Base-by-base conservation (phyloP, 2,113 vertebrate genomes). In the Hucho hucho region DNA sequence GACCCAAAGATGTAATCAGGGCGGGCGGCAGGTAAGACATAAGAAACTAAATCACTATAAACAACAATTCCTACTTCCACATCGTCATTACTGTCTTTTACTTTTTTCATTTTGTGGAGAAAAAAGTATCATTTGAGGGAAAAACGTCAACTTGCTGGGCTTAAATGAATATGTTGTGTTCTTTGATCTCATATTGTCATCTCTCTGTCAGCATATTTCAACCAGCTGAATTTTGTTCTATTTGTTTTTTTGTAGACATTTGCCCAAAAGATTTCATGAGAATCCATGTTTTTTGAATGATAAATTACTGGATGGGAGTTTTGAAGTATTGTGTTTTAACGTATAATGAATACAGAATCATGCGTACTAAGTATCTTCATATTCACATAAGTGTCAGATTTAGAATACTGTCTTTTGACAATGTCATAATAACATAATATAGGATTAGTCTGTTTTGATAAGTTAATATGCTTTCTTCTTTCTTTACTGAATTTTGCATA, bases 1-100 rank as follows among this genome's bases (percentile, higher is more conserved):
- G 92, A 92, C 91, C 91, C 87, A 94, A 93, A 94, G 93, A 93
- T 88, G 90, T 92, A 87, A 93, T 92, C 89, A 91, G 93, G 89
- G 87, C 92, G 84, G 89, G 90, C 88, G 90, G 91, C 92, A 94
- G 93, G 93, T 94, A 93, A 94, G 93, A 90, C 88, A 67, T 80
- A 64, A 69, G 86, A 87, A 85, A 86, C 87, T 88, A 86, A 89
- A 85, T 86, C 87, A 84, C 74, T 82, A 53, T 88, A 77, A 79
- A 80, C 83, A 88, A 90, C 87, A 79, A 88, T 85, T 85, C 85
- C 85, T 87, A 86, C 89, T 82, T 84, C 86, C 89, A 90, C 88
- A 92, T 90, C 80, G 83, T 79, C 89, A 89, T 92, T 64, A 76
- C 79, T 85, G 80, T 85, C 80, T 86, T 77, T 43, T 47, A n/a